Evolutionary conservation across 2,113 vertebrate species (phyloP).

Genomic region (Piprites chloris): DNA sequence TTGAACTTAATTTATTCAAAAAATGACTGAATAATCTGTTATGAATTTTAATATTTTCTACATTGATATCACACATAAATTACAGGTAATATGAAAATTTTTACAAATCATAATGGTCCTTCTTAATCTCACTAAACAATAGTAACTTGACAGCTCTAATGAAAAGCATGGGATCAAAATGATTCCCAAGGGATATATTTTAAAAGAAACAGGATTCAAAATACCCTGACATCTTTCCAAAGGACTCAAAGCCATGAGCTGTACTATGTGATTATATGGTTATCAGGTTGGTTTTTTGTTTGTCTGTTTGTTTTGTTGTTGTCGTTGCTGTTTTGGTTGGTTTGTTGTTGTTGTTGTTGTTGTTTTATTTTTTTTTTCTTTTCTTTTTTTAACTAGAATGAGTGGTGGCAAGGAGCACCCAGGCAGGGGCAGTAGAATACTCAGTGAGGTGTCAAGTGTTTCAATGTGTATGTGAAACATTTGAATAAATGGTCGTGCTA

Average conservation of each 20-base stretch:
- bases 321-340: too few species aligned
- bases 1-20: background rate
- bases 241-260: background rate
- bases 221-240: background rate
- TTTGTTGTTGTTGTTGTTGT: too few species aligned
- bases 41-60: slow-evolving; percentile 7
- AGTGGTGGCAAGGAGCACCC: background rate
- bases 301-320: too few species aligned
- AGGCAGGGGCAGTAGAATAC: background rate
- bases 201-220: background rate
- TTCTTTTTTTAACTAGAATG: background rate
- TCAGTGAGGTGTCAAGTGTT: background rate
- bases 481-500: background rate
- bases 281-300: background rate
- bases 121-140: background rate
- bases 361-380: too few species aligned
- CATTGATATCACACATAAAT: background rate
- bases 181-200: background rate
- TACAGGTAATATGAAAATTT: background rate
- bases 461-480: too few species aligned
- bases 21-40: background rate
- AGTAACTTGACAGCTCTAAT: background rate
- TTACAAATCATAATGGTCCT: background rate
- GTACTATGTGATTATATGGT: background rate
- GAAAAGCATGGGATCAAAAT: background rate